Base-by-base conservation (phyloP, 2,888 invertebrate species). In the Apamea monoglypha region DNA sequence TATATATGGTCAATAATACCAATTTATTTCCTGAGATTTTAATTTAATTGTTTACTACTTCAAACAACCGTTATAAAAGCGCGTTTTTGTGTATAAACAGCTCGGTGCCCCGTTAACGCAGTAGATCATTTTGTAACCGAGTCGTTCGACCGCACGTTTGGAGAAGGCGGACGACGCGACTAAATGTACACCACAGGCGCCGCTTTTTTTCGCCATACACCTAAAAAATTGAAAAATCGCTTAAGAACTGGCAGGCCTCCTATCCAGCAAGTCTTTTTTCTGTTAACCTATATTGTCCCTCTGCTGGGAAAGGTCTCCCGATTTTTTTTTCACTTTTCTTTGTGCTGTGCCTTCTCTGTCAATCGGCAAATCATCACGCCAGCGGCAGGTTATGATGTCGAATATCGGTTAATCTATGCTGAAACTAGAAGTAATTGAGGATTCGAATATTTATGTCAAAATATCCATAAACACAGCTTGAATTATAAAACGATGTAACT, bases 101-200 rank as follows among this genome's bases (percentile, higher is more conserved):
- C n/a, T n/a, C n/a, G n/a, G n/a, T n/a, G n/a, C n/a, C n/a, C n/a
- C n/a, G n/a, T n/a, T n/a, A 50, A 98, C 93, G 44, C 97, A 94
- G 94, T 97, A 98, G 77, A 98, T 97, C 87, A 97, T 97, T 87
- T 98, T 97, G 94, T 98, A 98, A 76, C 98, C 98, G 74, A 98
- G 95, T 84, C 98, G 97, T 83, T 98, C 97, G 78, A 98, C 97
- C 0, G 98, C 98, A 25, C 66, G 66, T 71, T 98, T 97, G 0
- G 98, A 98, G 94, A 97, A 98, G 73, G 97, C 97, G 66, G 98
- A 98, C 14, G 98, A 98, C 86, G 98, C 98, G 89, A 98, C 98
- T 84, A 98, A 98, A 61, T 98, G 97, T 91, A 98, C 96, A 14
- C 50, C 76, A 18, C 61, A 36, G 2, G 97, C 97, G 71, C 97